Base-by-base conservation (phyloP, 2,797 vertebrate species). In the Picus viridis region DNA sequence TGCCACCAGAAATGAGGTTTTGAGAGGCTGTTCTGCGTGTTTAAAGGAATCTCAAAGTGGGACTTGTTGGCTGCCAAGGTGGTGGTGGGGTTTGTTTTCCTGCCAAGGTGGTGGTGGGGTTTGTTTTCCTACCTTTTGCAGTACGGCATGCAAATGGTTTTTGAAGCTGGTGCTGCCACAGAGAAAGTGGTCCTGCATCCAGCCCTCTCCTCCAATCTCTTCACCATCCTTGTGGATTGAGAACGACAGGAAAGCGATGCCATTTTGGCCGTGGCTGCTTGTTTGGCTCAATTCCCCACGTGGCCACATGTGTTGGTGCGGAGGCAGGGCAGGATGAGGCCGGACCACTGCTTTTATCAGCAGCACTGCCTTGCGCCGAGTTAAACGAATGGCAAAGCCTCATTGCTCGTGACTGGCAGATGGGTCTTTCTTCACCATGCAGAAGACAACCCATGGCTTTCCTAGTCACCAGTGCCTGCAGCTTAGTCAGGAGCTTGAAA, bases 401-500 rank as follows among this genome's bases (percentile, higher is more conserved):
- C 41, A 3, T 36, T n/a, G 13, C 58, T 87, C 4, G n/a, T 70
- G 36, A 58, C 69, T 90, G 34, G 29, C 53, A 75, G 57, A 43
- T 53, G 7, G n/a, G 8, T 77, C 34, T 74, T 36, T 62, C 29
- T 76, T 34, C 32, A 18, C 19, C 32, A 18, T 15, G 22, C 30
- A 36, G 16, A 22, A 69, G n/a, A 58, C 58, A 83, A 47, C 54
- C 62, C 26, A 17, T 16, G 23, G 41, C 82, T 69, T 32, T 57
- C 29, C 7, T 43, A 18, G 27, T 71, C 65, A 62, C 13, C 20
- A 26, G 43, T 51, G 26, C 45, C 68, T 56, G 62, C 36, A 85
- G 83, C 36, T 90, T 78, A 76, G 77, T 93, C 78, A 67, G 78
- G 57, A 79, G n/a, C 54, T 54, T 74, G 51, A 51, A 81, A 91